Percentiles rank a stretch among this genome's conserved stretches.
phyloP scores from a whole-genome alignment of 2,888 invertebrate species.

The Helleia helle region DNA sequence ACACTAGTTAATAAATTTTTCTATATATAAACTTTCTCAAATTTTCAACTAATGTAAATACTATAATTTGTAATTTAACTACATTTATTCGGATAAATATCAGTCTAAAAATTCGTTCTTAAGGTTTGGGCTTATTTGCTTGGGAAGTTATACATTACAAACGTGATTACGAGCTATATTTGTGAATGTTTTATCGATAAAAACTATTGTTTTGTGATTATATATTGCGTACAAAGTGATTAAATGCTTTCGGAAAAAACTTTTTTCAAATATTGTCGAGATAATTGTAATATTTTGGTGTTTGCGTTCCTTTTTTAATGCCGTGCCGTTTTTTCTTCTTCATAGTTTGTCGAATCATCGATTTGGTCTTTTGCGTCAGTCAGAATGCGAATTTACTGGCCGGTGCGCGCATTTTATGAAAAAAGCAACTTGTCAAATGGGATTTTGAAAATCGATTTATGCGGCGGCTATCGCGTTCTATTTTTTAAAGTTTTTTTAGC shows the following conservation, averaged over 20 bases:
- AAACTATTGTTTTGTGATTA: conserved; percentile 54
- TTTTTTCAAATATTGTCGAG: conserved; percentile 47
- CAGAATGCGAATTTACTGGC: conserved; percentile 15
- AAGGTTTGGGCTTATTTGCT: conserved; percentile 62
- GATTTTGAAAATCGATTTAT: conserved; percentile 20
- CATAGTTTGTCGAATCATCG: conserved; percentile 50
- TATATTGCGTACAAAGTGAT: conserved; percentile 44
- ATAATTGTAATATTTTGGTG: conserved; percentile 39
- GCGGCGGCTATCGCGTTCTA: conserved; percentile 29
- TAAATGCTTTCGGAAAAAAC: conserved; percentile 34
- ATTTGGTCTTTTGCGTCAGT: conserved; percentile 18
- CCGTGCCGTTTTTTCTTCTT: conserved; percentile 62
- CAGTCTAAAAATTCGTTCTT: conserved; percentile 72
- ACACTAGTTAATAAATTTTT: conserved; percentile 35
- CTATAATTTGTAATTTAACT: conserved; percentile 48
- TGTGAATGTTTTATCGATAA: conserved; percentile 38
- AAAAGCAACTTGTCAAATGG: conserved; percentile 13
- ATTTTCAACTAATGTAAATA: conserved; percentile 74
- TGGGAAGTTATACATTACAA: conserved; percentile 40
- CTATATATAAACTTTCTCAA: conserved; percentile 67
- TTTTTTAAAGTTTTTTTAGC: conserved; percentile 40
- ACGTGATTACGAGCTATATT: conserved; percentile 37
- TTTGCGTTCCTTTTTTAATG: conserved; percentile 24
- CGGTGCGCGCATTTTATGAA: conserved; percentile 23
- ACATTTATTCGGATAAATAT: conserved; percentile 61